Conservation (phyloP, 2,888 invertebrate genomes). For the Isotomurus palustris region DNA sequence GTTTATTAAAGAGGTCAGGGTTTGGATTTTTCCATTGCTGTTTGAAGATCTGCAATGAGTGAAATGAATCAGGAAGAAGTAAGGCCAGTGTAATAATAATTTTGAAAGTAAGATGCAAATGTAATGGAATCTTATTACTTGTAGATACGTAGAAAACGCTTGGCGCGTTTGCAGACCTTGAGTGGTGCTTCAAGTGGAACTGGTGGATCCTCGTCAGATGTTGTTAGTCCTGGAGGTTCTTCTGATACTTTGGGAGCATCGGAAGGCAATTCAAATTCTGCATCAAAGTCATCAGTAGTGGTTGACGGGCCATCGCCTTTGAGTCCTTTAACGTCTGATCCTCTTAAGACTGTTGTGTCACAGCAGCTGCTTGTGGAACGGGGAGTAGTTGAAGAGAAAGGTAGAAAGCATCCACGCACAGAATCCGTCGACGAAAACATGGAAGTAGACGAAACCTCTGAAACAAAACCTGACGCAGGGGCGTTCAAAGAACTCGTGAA, state of each 20-base stretch:
- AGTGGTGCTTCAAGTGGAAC: background rate
- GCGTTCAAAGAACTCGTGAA: background rate
- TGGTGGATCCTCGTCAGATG: background rate
- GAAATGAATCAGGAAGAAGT: conserved; percentile 87
- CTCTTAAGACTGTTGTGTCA: background rate
- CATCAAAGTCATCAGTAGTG: background rate
- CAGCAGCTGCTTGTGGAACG: background rate
- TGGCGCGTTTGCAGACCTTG: conserved; percentile 66
- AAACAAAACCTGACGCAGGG: background rate
- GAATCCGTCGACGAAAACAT: background rate
- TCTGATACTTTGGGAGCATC: background rate
- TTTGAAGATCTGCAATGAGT: conserved; percentile 59
- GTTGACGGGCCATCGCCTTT: too few species aligned
- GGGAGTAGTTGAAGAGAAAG: conserved; percentile 9
- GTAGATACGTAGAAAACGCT: conserved; percentile 69
- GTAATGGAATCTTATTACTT: conserved; percentile 14
- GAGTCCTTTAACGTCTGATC: background rate
- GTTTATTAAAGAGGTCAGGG: too few species aligned
- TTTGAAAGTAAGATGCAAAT: background rate
- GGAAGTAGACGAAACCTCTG: background rate
- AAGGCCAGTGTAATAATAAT: conserved; percentile 49
- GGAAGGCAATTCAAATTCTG: background rate
- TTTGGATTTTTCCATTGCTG: background rate
- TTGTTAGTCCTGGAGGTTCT: background rate
- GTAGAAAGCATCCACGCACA: conserved; percentile 5